Evolutionary conservation across 2,113 vertebrate genomes (phyloP), one percentile per base, ranked within the genome.

Genomic region (Gulo gulo): DNA sequence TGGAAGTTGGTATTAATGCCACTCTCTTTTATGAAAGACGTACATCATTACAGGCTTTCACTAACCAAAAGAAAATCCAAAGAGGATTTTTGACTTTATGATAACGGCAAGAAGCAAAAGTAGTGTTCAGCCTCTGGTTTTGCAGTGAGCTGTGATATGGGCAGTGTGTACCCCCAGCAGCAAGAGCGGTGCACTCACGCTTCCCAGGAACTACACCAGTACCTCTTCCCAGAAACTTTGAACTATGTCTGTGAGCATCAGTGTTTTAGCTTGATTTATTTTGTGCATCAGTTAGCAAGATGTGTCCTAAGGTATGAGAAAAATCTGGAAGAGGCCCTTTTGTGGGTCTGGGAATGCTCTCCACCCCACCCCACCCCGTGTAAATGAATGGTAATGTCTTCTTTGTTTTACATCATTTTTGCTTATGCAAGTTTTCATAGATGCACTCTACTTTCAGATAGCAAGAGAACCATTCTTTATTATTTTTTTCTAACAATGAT

Each of bases 151-250:
- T 10, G 18, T 12, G 29, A 21, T 6, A 34, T 16, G 11, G 29
- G 76, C 29, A 3, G 45, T 0, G 2, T 2, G 0, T 1, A 21
- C 29, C 76, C 18, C 29, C 47, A 34, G 18, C 76, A 20, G 29
- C 0, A 1, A 52, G 31, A 52, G 76, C 5, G 18, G 31, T 24
- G 9, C 18, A 29, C 6, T 9, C 47, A 21, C 0, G 31, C 29
- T 47, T 50, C 47, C 18, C 2, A 10, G 29, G 16, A 34, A 18
- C 29, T 31, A 21, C 76, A 12, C 3, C 76, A 21, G 31, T 45
- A 79, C 11, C 47, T 79, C 76, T 20, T 31, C 31, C 31, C 47
- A n/a, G 76, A 52, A 50, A 47, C 8, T 52, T 52, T 52, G 29
- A 79, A 34, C 9, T 52, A 1, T 79, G 47, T 79, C 45, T 34